Percentiles rank a stretch among this genome's conserved stretches.
Evolutionary conservation across 2,113 vertebrate genomes (phyloP).

Genomic region (Orycteropus afer): DNA sequence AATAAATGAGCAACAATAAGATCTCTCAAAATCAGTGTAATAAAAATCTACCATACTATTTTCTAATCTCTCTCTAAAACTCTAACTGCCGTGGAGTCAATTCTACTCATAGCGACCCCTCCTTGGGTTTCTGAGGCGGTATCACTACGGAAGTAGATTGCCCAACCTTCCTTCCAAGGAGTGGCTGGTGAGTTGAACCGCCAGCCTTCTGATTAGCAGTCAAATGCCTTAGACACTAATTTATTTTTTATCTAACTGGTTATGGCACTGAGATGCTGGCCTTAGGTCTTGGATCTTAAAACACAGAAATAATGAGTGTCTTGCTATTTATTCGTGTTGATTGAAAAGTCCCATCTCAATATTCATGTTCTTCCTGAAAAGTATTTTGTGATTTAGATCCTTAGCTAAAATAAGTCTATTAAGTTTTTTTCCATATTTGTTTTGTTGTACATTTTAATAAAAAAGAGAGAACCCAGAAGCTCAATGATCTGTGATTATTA

Average conservation of each 20-base stretch:
- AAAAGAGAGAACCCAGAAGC: not conserved
- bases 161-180: too few relatives aligned
- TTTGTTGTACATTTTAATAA: conserved; percentile 2
- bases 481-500: not conserved
- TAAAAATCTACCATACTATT: not conserved
- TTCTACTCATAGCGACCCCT: too few relatives aligned
- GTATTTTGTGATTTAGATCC: not conserved
- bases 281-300: not conserved
- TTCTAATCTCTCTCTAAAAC: too few relatives aligned
- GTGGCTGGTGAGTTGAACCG: too few relatives aligned
- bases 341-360: not conserved
- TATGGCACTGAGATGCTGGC: not conserved
- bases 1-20: not conserved
- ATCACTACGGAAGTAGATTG: too few relatives aligned
- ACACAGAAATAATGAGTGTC: not conserved
- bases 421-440: conserved; percentile 8
- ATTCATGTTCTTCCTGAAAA: not conserved
- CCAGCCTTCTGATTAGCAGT: too few relatives aligned
- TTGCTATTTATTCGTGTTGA: not conserved
- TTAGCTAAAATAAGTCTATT: not conserved
- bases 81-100: too few relatives aligned
- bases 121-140: too few relatives aligned
- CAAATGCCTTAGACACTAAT: too few relatives aligned
- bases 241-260: not conserved
- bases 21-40: not conserved